Base-by-base conservation (phyloP, 2,888 invertebrate species). In the Athrips mouffetella region DNA sequence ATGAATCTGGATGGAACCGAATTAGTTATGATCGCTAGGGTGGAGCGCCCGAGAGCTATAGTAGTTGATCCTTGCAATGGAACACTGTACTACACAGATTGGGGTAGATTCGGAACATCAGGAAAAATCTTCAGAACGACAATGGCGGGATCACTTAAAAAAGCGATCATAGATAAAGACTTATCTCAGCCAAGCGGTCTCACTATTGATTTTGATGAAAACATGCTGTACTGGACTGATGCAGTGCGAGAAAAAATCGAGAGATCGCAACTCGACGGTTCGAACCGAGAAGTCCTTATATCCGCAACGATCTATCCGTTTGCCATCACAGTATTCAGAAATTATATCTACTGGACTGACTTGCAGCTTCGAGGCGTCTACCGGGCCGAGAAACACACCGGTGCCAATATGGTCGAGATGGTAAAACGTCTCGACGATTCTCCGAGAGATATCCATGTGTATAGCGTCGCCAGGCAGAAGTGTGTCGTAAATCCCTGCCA, bases 31-130 rank as follows among this genome's bases (percentile, higher is more conserved):
- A 96, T 99, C 49, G 94, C 97, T 0, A 90, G 95, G 63, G 98
- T 98, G 0, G 97, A 98, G 73, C 90, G 98, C 50, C 98, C 98
- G 0, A 88, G 98, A 62, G 98, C 98, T 0, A 96, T 99, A 48
- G 98, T 98, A 0, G 92, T 99, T 0, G 97, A 99, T 85, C 99
- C 99, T 0, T 99, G 99, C 85, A 95, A 96, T 68, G 98, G 98
- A 10, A 94, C 95, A 0, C 80, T 99, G 11, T 99, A 96, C 80
- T 99, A 94, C 81, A 98, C 98, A 0, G 98, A 98, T 71, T 98
- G 97, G 97, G 97, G 97, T 10, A 91, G 96, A 52, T 97, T 96
- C 69, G 97, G 97, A 3, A 96, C 96, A 0, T 94, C 95, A 0
- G 97, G 97, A 0, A 97, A 97, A 76, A 99, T 99, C 48, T 97